These are phyloP conservation scores for Labroides dimidiatus DNA, from an alignment of 2,797 vertebrate genomes.

Conservation along the genomic window DNA sequence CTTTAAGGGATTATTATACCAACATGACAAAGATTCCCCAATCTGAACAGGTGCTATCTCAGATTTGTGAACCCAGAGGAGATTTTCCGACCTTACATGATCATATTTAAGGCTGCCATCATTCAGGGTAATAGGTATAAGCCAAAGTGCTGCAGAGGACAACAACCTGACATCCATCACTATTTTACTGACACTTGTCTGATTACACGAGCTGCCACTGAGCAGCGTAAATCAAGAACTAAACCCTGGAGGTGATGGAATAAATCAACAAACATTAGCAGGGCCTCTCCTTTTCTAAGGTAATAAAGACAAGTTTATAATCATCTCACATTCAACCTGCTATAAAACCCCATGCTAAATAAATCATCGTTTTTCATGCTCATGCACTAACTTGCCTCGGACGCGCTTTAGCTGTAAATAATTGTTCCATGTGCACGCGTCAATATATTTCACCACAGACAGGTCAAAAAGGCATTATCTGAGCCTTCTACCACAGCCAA, in stretches of 20 bases:
- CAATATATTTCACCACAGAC: slow-evolving; percentile 72
- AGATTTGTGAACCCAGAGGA: slow-evolving; percentile 14
- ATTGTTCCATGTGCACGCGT: slow-evolving; percentile 48
- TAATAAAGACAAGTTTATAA: slow-evolving; percentile 81
- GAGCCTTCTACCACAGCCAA: slow-evolving; percentile 51
- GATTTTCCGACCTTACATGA: slow-evolving; percentile 32
- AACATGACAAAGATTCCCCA: slow-evolving; percentile 27
- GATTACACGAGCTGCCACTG: slow-evolving; percentile 72
- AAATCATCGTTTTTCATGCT: slow-evolving; percentile 67
- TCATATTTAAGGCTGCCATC: slow-evolving; percentile 52
- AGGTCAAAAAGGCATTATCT: slow-evolving; percentile 68
- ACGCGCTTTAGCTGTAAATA: slow-evolving; percentile 70
- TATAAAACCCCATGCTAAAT: slow-evolving; percentile 72
- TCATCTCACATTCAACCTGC: slow-evolving; percentile 73
- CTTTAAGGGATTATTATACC: slow-evolving; percentile 26
- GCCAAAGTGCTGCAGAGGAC: slow-evolving; percentile 64
- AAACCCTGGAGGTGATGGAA: slow-evolving; percentile 70
- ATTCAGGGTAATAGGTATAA: slow-evolving; percentile 68
- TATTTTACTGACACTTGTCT: slow-evolving; percentile 80
- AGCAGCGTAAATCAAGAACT: slow-evolving; percentile 73
- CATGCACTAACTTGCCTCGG: slow-evolving; percentile 57
- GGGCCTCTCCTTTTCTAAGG: slow-evolving; percentile 74
- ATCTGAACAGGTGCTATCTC: slow-evolving; percentile 17
- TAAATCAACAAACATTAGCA: slow-evolving; percentile 80
- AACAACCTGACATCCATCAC: slow-evolving; percentile 76